Base-by-base conservation (phyloP, 2,113 vertebrate genomes). In the Microtus oregoni region DNA sequence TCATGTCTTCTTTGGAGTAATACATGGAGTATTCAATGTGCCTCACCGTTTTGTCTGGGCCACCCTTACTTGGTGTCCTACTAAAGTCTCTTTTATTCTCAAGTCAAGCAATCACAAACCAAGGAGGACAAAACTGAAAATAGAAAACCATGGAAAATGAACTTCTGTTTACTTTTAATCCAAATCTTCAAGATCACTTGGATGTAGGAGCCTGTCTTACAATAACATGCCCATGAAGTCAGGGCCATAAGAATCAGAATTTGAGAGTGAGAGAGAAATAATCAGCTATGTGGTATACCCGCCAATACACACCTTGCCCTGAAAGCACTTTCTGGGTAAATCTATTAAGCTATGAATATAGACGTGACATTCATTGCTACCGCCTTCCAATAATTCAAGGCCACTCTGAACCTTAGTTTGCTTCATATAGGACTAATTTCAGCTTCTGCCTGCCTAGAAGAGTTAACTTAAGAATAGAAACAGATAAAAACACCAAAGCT, bases 171-270 rank as follows among this genome's bases (percentile, higher is more conserved):
- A 90, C 4, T 91, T 81, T 95, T 85, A 55, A 85, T 1, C 1
- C 52, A 17, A 78, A 32, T 4, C 9, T 81, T 90, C 35, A n/a
- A 73, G 68, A 32, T 93, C 47, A 90, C 63, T 90, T 90, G 78
- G 17, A 91, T 47, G 1, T 67, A 72, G 19, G 65, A 75, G n/a
- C 78, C n/a, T 92, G 70, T 67, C 44, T 5, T 88, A 70, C 0
- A 1, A 32, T 38, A 89, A 50, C 35, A 65, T 19, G 52, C 17
- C 92, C 55, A 78, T 68, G 75, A 93, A 95, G 3, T 82, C 44
- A 93, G 82, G 58, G 4, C 76, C 19, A 81, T 61, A 61, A 93
- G 50, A 96, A 85, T 76, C 44, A 55, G 19, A 90, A 70, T 94
- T 90, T 88, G 41, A 72, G 9, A 35, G 30, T 65, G 41, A 78